These are phyloP conservation scores for Lophotis ruficrista DNA, from an alignment of 2,113 vertebrate species.

Conservation along the genomic window DNA sequence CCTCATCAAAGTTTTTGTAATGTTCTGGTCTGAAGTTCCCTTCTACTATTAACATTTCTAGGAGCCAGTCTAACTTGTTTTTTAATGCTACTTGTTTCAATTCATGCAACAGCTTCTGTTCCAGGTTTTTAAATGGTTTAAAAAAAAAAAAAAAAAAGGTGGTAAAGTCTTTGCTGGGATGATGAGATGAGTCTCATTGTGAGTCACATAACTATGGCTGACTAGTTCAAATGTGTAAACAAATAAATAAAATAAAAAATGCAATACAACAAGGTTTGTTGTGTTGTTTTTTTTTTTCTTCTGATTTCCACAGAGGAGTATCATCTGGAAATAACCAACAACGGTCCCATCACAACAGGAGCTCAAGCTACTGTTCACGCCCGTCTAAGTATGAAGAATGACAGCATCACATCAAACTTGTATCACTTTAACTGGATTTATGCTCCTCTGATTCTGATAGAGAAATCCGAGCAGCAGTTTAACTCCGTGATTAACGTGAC, in stretches of 20 bases:
- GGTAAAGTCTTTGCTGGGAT: neutral
- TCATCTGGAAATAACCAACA: constrained; percentile 58
- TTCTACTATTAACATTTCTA: neutral
- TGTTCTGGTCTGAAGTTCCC: neutral
- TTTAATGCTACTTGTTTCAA: neutral
- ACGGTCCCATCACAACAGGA: constrained; percentile 71
- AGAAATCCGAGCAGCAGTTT: constrained; percentile 31
- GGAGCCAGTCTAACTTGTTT: neutral
- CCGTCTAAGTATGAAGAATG: constrained; percentile 32
- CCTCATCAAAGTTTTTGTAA: neutral
- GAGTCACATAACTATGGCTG: neutral
- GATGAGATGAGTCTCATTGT: neutral
- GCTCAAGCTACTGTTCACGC: constrained; percentile 65
- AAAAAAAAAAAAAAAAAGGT: neutral
- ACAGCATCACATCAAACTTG: neutral
- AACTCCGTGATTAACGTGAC: constrained; percentile 40
- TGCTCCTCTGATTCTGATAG: constrained; percentile 67
- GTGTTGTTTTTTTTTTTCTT: neutral
- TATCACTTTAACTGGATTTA: constrained; percentile 77
- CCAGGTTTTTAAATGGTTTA: neutral
- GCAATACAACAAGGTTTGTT: neutral
- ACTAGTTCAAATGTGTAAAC: neutral
- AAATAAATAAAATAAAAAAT: neutral
- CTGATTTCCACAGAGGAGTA: constrained; percentile 36
- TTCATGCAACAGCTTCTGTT: neutral